These are phyloP conservation scores for Dissostichus mawsoni DNA, from an alignment of 2,113 vertebrate species.

Conservation along the genomic window DNA sequence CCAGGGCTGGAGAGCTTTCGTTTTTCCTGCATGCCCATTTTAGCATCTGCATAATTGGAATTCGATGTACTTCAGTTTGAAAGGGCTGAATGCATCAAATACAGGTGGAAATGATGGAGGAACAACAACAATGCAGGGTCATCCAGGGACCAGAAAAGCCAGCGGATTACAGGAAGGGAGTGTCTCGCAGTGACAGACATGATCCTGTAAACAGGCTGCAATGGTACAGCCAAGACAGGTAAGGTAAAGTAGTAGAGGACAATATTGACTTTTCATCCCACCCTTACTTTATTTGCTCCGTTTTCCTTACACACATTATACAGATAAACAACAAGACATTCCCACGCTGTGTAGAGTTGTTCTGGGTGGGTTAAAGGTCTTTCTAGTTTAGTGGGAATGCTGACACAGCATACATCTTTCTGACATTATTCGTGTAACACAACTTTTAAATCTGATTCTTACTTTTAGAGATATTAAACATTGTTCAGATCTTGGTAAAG, in stretches of 20 bases:
- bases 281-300: conserved; percentile 32
- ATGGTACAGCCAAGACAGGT: neutral
- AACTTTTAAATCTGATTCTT: too few relatives aligned
- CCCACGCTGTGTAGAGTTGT: neutral
- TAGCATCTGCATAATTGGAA: neutral
- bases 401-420: too few relatives aligned
- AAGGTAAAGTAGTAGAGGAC: neutral
- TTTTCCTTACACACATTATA: neutral
- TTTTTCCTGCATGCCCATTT: neutral
- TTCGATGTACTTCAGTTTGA: neutral
- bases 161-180: neutral
- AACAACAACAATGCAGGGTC: neutral
- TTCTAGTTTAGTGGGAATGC: too few relatives aligned
- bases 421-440: too few relatives aligned
- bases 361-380: neutral
- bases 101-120: neutral
- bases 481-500: too few relatives aligned
- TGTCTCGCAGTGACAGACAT: neutral
- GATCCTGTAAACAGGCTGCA: neutral
- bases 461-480: too few relatives aligned
- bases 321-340: neutral
- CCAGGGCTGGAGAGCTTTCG: neutral
- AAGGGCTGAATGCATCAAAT: neutral
- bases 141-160: neutral
- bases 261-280: conserved; percentile 46